Base-by-base conservation (phyloP, 2,797 vertebrate genomes). In the Chaetophractus vellerosus region DNA sequence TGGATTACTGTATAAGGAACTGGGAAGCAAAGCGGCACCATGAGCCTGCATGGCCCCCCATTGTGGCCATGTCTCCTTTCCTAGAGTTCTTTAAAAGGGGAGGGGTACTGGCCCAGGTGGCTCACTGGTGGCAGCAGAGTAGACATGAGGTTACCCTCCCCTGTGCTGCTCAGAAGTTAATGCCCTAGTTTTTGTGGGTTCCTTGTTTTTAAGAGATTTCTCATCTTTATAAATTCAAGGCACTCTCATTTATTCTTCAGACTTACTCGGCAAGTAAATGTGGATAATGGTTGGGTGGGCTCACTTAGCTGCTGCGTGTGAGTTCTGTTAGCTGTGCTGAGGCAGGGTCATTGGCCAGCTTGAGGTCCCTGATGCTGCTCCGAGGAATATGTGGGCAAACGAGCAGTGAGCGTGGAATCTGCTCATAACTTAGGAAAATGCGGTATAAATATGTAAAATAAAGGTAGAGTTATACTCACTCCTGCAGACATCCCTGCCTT, bases 41-140 rank as follows among this genome's bases (percentile, higher is more conserved):
- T 19, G 26, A 5, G 48, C 1, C 33, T 0, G 1, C 0, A 41
- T 3, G 0, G 76, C 6, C 2, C 1, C 36, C 41, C 0, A 0
- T 3, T 19, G 9, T 4, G 15, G 23, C 6, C 14, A 23, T 14
- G 2, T 15, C 38, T 19, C n/a, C 50, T 33, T 12, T 84, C 52
- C 63, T 24, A 0, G 1, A 3, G 5, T 16, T 10, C 55, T 33
- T 6, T 1, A 1, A 9, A 2, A 4, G 64, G 33, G 19, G 63
- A 26, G 18, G 38, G 50, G 55, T 6, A 21, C 26, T 41, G 41
- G 10, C 15, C n/a, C 10, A 0, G 4, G 24, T 4, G 26, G 7
- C 19, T 45, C 0, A 0, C 11, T 0, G 24, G 21, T 33, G 9
- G n/a, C 48, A 8, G 12, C 4, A 6, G 50, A 19, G 3, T 15